Base-by-base conservation (phyloP, 2,888 invertebrate genomes). In the Spilarctia lutea region DNA sequence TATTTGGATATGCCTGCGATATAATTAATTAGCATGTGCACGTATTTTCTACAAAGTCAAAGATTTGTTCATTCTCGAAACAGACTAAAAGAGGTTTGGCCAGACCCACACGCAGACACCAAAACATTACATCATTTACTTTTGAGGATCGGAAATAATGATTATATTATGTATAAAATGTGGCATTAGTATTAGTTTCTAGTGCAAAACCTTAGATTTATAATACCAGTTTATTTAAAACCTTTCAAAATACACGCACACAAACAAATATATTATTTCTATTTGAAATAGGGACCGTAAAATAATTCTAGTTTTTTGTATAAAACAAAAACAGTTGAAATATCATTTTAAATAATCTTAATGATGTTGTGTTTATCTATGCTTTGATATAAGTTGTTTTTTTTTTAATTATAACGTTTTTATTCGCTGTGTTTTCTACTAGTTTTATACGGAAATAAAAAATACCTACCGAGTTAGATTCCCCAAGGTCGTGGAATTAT, bases 401-500 rank as follows among this genome's bases (percentile, higher is more conserved):
- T 24, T n/a, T 39, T 39, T 39, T n/a, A 39, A 66, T 66, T 66
- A 63, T 27, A 6, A 39, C 24, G 24, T 66, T 66, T 39, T 63
- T 63, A 63, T 63, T 18, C 30, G 63, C 30, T 63, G 30, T 63
- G 30, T 56, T 52, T 56, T 69, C n/a, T 69, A 52, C 52, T 27
- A 8, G 33, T 63, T 24, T 48, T 16, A 42, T 60, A 42, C 63
- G 71, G 63, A 63, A 63, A 48, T 65, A 65, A 65, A 71, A 71
- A 45, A 68, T 42, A 63, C 39, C 7, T 63, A 63, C 39, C 7
- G 65, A 65, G 16, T 33, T 33, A 48, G 48, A 24, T 65, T 71
- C n/a, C n/a, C n/a, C 71, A 71, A 71, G 71, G 71, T 65, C n/a
- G 35, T 33, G 16, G 45, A 65, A 48, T 30, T 65, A 45, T 30